phyloP scores from a whole-genome alignment of 2,888 invertebrate genomes.

The Sesamia inferens region DNA sequence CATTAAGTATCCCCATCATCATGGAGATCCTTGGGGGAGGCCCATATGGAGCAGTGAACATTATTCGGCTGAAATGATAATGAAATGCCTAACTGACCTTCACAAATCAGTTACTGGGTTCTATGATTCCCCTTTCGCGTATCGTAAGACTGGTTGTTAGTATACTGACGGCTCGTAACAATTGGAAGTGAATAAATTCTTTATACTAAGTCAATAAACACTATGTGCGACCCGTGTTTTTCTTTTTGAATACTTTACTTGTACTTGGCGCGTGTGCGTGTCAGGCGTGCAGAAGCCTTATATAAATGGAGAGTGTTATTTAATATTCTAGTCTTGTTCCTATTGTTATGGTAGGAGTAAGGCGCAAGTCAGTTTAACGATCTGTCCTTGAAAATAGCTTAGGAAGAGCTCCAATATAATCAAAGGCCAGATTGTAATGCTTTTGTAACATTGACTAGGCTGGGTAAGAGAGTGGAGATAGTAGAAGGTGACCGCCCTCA shows the following conservation, averaged over 20 bases:
- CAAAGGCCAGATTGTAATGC: neutral
- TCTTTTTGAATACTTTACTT: neutral
- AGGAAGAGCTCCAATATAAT: neutral
- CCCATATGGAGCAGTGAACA: too few species aligned
- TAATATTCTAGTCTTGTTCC: constrained; percentile 27
- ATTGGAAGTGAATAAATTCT: neutral
- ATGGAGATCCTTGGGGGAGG: too few species aligned
- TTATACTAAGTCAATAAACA: neutral
- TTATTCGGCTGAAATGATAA: too few species aligned
- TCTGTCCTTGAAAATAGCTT: neutral
- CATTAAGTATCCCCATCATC: neutral
- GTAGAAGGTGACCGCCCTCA: too few species aligned
- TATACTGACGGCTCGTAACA: too few species aligned
- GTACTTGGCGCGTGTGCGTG: neutral
- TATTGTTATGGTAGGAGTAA: constrained; percentile 27
- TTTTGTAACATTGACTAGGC: neutral
- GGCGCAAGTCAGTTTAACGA: neutral
- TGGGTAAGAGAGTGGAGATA: too few species aligned
- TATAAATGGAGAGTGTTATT: constrained; percentile 27
- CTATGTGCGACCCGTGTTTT: neutral
- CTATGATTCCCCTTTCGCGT: too few species aligned
- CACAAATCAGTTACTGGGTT: too few species aligned
- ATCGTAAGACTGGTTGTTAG: too few species aligned
- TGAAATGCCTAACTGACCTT: too few species aligned
- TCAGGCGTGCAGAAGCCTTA: neutral